These are phyloP conservation scores for Lithophane socia DNA, from an alignment of 2,888 invertebrate species.

Conservation along the genomic window DNA sequence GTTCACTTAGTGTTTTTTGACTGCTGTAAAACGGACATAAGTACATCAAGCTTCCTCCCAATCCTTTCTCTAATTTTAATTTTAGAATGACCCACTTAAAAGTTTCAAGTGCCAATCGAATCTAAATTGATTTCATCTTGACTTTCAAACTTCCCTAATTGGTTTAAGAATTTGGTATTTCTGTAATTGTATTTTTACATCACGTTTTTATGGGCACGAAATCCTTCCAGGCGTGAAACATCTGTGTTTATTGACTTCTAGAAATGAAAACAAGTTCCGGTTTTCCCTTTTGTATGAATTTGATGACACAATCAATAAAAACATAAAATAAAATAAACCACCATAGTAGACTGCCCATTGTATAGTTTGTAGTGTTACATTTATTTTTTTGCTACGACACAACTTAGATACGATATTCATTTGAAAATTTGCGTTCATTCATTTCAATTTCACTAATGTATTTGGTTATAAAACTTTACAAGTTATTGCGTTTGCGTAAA, in stretches of 20 bases:
- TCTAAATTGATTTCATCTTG: slow-evolving; percentile 51
- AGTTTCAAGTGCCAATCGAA: slow-evolving; percentile 52
- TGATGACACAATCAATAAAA: background rate
- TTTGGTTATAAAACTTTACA: too few relatives aligned
- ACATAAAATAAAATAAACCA: background rate
- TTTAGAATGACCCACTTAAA: slow-evolving; percentile 42
- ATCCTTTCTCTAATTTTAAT: slow-evolving; percentile 25
- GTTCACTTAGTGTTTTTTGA: too few relatives aligned
- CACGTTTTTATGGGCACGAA: slow-evolving; percentile 16
- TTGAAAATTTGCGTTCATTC: too few relatives aligned
- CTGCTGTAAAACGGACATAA: background rate
- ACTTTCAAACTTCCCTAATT: slow-evolving; percentile 50
- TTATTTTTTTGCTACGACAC: too few relatives aligned
- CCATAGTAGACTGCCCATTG: too few relatives aligned
- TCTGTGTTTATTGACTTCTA: background rate
- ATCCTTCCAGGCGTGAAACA: background rate
- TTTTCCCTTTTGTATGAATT: background rate
- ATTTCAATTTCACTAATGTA: too few relatives aligned
- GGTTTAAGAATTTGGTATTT: slow-evolving; percentile 36
- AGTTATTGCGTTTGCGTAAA: too few relatives aligned
- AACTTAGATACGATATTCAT: too few relatives aligned
- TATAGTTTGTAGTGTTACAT: too few relatives aligned
- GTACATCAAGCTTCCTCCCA: background rate
- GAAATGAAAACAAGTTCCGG: background rate
- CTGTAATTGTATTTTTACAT: slow-evolving; percentile 23